Evolutionary conservation across 2,113 vertebrate species (phyloP).

Genomic region (Notarius quadriscutis): DNA sequence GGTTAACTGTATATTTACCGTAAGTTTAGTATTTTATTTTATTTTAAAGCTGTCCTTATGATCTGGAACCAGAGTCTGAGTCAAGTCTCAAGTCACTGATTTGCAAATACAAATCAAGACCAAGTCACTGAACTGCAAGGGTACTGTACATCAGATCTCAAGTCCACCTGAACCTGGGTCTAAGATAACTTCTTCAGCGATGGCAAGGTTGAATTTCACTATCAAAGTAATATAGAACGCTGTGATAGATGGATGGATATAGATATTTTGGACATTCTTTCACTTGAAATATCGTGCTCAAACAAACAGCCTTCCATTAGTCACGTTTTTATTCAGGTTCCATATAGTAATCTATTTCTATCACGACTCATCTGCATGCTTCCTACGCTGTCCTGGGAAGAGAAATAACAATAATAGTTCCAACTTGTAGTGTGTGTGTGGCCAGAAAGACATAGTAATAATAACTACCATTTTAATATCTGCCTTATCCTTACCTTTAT

Average conservation of each 20-base stretch:
- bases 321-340: background rate
- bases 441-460: background rate
- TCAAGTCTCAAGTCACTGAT: background rate
- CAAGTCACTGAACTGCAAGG: background rate
- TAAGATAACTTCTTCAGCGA: no score
- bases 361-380: background rate
- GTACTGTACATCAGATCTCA: background rate
- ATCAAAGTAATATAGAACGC: background rate
- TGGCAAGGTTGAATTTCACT: no score
- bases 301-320: background rate
- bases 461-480: background rate
- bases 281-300: background rate
- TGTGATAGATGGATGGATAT: background rate
- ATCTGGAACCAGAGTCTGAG: background rate
- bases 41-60: no score
- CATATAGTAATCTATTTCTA: constrained; percentile 6
- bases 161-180: no score
- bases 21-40: background rate
- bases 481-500: background rate
- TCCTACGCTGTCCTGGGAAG: constrained; percentile 1
- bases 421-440: background rate
- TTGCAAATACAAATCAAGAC: background rate
- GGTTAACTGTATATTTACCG: background rate
- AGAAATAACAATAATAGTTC: background rate
- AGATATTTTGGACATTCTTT: background rate